Evolutionary conservation across 92 coral and sea anemone genomes (phyloP), one percentile per base, ranked within the genome.

Genomic region (Zoanthus sociatus): DNA sequence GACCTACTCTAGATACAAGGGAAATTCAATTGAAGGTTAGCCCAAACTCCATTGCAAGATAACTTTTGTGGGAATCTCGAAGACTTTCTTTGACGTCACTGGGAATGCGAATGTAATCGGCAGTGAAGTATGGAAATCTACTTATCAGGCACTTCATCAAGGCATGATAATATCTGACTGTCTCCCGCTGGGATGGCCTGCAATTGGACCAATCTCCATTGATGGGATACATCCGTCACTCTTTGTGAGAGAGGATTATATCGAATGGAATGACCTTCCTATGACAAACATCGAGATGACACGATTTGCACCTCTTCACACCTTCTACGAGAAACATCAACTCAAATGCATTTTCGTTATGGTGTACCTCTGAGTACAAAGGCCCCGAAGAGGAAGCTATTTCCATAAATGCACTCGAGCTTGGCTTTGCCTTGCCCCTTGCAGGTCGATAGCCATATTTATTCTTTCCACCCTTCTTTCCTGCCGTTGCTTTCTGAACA

Each of bases 141-240:
- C 45, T 30, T 42, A 76, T 60, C 30, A 91, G 69, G 86, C 93
- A 91, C 77, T 82, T 76, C 86, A 20, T 87, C 11, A 69, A 26
- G 61, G 93, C 70, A 81, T 86, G 93, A 68, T 90, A 86, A 51
- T 79, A 87, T 21, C 90, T 83, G 17, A 69, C 76, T 9, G 84
- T 82, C 79, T 86, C 88, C 73, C 83, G 75, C 31, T 63, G 44
- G 47, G 93, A 82, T 6, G 91, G 76, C 66, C 61, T 73, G 55
- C 51, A 30, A 73, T 90, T 90, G 6, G 86, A 53, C 90, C 93
- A 90, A 83, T 90, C 88, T 13, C 90, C 88, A 47, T 87, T 75
- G 46, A 68, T 83, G 13, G 90, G 93, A 79, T 67, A 90, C 77
- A 70, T 42, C 90, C 93, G 86, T 45, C 84, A 55, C 50, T 90